Evolutionary conservation across 1,140 invertebrate genomes (phyloP).

Genomic region (Oryctes rhinoceros): DNA sequence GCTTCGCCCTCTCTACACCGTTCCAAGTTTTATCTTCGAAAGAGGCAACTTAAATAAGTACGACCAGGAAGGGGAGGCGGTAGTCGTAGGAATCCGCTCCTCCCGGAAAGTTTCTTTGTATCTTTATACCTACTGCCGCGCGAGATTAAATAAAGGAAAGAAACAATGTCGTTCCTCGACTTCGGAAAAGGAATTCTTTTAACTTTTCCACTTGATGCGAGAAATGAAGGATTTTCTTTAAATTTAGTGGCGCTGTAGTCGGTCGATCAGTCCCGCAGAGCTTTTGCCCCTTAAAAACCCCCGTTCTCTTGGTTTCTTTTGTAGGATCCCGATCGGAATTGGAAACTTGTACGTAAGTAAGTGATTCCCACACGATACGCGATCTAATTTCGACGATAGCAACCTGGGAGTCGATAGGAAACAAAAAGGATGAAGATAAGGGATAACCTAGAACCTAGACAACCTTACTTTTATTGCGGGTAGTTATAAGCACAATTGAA

Average conservation of each 20-base stretch:
- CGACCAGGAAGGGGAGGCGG: not conserved
- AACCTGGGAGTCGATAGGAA: too few species aligned
- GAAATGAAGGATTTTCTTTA: constrained; percentile 37
- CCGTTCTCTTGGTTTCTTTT: too few species aligned
- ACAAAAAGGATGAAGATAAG: too few species aligned
- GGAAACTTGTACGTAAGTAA: too few species aligned
- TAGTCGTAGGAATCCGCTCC: constrained; percentile 3
- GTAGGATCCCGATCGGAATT: too few species aligned
- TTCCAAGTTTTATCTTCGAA: constrained; percentile 29
- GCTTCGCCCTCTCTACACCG: not conserved
- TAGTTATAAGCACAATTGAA: too few species aligned
- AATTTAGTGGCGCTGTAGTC: constrained; percentile 26
- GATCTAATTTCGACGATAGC: too few species aligned
- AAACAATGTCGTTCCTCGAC: constrained; percentile 35
- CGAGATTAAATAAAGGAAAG: constrained; percentile 33
- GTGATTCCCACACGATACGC: too few species aligned
- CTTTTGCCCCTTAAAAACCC: too few species aligned
- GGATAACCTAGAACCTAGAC: too few species aligned
- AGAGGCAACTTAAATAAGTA: constrained; percentile 35
- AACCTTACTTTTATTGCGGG: too few species aligned
- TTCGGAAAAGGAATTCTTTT: constrained; percentile 26
- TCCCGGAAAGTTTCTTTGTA: constrained; percentile 18
- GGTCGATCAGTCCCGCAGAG: not conserved
- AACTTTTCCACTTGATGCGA: constrained; percentile 35
- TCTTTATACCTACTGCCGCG: constrained; percentile 30